Evolutionary conservation across 2,888 invertebrate species (phyloP), one percentile per base, ranked within the genome.

Genomic region (Sphaerophoria taeniata): DNA sequence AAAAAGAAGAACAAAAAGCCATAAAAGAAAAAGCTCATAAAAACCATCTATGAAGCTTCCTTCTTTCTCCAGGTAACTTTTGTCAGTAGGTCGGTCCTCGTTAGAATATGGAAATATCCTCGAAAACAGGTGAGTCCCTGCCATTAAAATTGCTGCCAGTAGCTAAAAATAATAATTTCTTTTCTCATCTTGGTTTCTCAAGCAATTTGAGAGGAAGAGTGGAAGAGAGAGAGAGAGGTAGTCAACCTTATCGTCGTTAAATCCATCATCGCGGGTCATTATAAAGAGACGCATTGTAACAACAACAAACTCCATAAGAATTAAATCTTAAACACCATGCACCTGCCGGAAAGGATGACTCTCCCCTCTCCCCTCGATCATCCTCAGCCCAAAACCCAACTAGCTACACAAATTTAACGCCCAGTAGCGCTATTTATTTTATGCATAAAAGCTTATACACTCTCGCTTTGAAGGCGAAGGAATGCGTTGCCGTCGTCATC

Each of bases 391-490:
- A 16, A 5, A 6, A 6, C 14, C 7, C 14, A 9, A 49, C 16
- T 65, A 56, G 47, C 11, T 47, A n/a, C n/a, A n/a, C n/a, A 34
- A 72, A 85, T 85, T 85, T 80, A 85, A 76, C 76, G 72, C 79
- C 74, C 65, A 67, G 36, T 65, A 33, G 74, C 65, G 79, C 74
- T 83, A 60, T 71, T 74, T 74, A 79, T 79, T 83, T 78, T 83
- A 56, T 63, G 45, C 63, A 63, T 53, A 73, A 63, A 53, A 45
- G 45, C 55, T 61, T 70, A 65, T 65, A 24, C 24, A 24, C 24
- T 65, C 49, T 43, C n/a, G n/a, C 43, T 43, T 12, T 9, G 12
- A 43, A 43, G 24, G 24, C 47, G 6, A 65, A 49, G 67, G 43
- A 74, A 74, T 80, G 69, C 49, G 71, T 56, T 34, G 12, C 49